phyloP scores from a whole-genome alignment of 2,888 invertebrate species.

The Dinocampus coccinellae region DNA sequence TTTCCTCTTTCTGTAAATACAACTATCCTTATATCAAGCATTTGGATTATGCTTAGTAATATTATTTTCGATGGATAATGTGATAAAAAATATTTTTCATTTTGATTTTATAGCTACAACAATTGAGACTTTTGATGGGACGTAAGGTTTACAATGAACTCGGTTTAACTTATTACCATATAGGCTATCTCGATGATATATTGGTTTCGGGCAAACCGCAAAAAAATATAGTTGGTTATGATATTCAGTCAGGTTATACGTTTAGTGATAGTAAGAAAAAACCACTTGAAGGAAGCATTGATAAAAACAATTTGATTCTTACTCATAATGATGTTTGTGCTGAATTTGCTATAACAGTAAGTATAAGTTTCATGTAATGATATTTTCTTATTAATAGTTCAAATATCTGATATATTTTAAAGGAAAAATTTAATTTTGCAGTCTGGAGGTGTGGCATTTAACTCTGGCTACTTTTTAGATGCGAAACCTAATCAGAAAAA shows the following conservation, averaged over 20 bases:
- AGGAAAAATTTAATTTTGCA: no score
- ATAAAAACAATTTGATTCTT: constrained; percentile 73
- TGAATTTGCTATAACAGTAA: constrained; percentile 76
- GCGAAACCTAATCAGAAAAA: constrained; percentile 74
- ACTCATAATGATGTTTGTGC: constrained; percentile 75
- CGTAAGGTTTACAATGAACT: constrained; percentile 71
- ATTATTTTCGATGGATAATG: no score
- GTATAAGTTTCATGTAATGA: constrained; percentile 54
- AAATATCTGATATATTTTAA: no score
- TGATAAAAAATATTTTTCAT: constrained; percentile 42
- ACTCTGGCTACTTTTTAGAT: constrained; percentile 73
- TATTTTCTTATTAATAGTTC: neutral
- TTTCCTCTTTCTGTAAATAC: constrained; percentile 71
- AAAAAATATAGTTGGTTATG: constrained; percentile 75
- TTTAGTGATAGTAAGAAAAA: constrained; percentile 77
- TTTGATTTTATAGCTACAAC: constrained; percentile 58
- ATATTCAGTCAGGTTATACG: constrained; percentile 74
- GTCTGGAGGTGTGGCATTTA: constrained; percentile 78
- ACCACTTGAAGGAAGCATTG: constrained; percentile 73
- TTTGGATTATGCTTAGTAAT: no score
- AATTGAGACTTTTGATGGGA: constrained; percentile 60
- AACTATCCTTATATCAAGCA: neutral
- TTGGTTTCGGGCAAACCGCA: constrained; percentile 72
- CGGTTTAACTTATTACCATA: constrained; percentile 75
- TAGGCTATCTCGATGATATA: constrained; percentile 74